Evolutionary conservation across 2,113 vertebrate species (phyloP).

Genomic region (Dissostichus mawsoni): DNA sequence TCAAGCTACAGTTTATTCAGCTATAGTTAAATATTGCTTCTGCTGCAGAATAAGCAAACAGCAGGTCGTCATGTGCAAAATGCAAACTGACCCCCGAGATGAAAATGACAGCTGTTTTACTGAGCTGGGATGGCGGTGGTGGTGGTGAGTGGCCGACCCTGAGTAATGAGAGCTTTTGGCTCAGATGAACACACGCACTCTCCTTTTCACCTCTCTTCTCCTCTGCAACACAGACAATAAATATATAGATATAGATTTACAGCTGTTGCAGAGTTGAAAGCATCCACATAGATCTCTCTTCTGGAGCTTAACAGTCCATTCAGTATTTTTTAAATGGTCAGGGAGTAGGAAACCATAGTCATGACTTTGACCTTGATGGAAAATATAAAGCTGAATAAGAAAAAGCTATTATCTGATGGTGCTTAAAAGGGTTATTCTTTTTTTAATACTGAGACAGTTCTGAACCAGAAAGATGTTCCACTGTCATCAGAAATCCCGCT

Average conservation of each 20-base stretch:
- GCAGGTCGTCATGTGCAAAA: constrained; percentile 64
- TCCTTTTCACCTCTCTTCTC: constrained; percentile 23
- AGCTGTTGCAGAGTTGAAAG: constrained; percentile 15
- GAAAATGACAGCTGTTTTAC: constrained; percentile 71
- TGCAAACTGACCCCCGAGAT: constrained; percentile 66
- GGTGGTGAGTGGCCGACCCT: constrained; percentile 59
- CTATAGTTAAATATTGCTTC: constrained; percentile 5
- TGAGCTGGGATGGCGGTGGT: constrained; percentile 54
- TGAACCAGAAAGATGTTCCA: background rate
- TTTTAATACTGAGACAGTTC: background rate
- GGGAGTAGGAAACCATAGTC: background rate
- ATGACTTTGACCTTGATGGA: constrained; percentile 29
- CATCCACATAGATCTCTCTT: background rate
- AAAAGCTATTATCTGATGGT: background rate
- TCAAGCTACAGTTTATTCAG: background rate
- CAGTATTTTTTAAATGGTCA: background rate
- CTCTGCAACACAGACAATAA: background rate
- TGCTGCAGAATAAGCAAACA: constrained; percentile 54
- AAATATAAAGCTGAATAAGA: constrained; percentile 29
- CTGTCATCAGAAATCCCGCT: constrained; percentile 6
- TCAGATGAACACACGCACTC: constrained; percentile 32
- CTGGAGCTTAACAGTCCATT: constrained; percentile 2
- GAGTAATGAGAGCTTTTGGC: constrained; percentile 58
- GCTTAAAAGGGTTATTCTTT: background rate
- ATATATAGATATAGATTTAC: background rate